Evolutionary conservation across 2,797 vertebrate species (phyloP).

Genomic region (Hypotaenidia philippensis): DNA sequence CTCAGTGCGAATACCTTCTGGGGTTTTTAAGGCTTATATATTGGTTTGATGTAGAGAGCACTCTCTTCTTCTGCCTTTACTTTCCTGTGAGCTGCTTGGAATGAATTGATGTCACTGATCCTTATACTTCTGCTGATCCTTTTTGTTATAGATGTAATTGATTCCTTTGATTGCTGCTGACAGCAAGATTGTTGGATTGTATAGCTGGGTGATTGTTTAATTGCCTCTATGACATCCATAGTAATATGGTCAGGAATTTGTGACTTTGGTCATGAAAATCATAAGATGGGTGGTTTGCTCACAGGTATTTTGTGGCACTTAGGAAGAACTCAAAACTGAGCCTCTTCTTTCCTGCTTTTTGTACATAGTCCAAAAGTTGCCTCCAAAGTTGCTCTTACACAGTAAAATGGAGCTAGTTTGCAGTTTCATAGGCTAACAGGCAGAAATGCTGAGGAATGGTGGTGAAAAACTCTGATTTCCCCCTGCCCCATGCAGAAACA

Average conservation of each 20-base stretch:
- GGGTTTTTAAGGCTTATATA: background rate
- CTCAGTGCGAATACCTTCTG: background rate
- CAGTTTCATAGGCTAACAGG: background rate
- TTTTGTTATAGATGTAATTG: background rate
- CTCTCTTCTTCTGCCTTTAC: background rate
- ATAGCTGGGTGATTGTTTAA: conserved; percentile 6
- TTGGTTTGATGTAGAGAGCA: background rate
- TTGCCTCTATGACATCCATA: background rate
- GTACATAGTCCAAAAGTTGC: background rate
- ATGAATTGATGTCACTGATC: background rate
- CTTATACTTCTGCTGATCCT: background rate
- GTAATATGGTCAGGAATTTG: background rate
- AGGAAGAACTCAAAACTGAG: rapidly evolving
- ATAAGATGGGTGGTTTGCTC: background rate
- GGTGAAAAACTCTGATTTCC: background rate
- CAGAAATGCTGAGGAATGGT: background rate
- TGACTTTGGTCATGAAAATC: background rate
- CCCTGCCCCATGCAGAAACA: background rate
- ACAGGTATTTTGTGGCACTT: background rate
- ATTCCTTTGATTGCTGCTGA: background rate
- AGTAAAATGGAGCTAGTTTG: background rate
- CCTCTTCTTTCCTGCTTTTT: background rate
- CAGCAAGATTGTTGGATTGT: background rate
- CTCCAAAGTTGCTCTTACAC: background rate
- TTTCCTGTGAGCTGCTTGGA: background rate